Evolutionary conservation across 2,797 vertebrate genomes (phyloP).

Genomic region (Cuniculus paca): DNA sequence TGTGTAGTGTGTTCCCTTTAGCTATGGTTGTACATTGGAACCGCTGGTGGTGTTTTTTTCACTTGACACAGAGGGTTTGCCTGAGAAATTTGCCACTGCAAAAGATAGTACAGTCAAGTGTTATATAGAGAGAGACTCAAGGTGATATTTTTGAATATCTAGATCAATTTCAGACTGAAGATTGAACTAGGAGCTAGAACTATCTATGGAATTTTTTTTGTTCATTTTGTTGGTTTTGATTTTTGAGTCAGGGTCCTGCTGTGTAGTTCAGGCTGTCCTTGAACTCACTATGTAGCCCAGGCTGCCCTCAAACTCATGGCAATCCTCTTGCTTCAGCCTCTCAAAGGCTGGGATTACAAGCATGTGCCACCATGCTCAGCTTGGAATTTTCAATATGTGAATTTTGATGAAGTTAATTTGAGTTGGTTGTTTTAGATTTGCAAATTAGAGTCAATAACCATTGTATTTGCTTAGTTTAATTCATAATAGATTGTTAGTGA

Average conservation of each 20-base stretch:
- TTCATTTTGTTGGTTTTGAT: too few relatives aligned
- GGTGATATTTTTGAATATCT: neutral
- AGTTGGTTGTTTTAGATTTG: neutral
- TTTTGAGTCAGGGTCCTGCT: neutral
- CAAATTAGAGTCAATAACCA: neutral
- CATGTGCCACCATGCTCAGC: too few relatives aligned
- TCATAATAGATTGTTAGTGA: neutral
- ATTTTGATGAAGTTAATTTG: neutral
- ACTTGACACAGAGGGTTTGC: neutral
- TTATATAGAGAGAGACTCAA: neutral
- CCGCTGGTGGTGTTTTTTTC: neutral
- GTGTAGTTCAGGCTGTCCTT: neutral
- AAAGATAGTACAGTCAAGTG: neutral
- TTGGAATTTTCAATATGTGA: neutral
- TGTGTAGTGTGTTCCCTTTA: neutral
- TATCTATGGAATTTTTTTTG: neutral
- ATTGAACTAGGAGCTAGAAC: neutral
- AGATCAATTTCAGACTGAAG: neutral
- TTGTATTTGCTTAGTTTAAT: neutral
- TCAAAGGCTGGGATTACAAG: neutral
- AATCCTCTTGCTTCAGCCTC: neutral
- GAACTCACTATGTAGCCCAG: neutral
- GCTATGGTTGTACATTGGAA: neutral
- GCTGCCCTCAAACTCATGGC: neutral
- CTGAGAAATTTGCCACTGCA: neutral